These are phyloP conservation scores for Saccopteryx bilineata DNA, from an alignment of 2,113 vertebrate species.

Conservation along the genomic window DNA sequence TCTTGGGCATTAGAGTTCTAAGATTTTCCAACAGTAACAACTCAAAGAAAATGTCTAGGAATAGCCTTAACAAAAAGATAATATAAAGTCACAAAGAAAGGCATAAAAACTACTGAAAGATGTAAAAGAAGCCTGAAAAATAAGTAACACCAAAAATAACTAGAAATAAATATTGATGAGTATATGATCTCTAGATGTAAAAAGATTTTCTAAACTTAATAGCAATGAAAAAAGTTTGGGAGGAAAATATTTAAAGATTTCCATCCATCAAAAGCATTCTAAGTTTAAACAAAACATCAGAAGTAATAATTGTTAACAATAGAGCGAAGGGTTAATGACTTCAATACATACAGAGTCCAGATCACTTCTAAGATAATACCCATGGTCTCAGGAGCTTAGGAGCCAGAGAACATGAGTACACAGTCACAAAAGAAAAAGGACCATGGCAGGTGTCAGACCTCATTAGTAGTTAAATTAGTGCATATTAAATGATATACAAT, in stretches of 20 bases:
- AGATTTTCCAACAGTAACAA: neutral
- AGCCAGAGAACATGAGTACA: neutral
- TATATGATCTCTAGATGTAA: neutral
- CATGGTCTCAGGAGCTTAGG: neutral
- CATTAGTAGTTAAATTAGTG: neutral
- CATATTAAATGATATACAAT: neutral
- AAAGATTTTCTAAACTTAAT: neutral
- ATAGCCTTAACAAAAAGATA: conserved; percentile 9
- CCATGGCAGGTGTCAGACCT: neutral
- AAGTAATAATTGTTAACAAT: neutral
- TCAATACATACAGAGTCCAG: neutral
- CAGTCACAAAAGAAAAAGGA: neutral
- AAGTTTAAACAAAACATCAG: conserved; percentile 43
- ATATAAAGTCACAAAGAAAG: neutral
- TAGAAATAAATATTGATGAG: neutral
- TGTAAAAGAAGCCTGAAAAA: neutral
- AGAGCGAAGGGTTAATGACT: neutral
- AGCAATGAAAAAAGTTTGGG: neutral
- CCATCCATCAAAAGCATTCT: neutral
- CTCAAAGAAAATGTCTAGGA: neutral
- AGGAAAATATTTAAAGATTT: conserved; percentile 44
- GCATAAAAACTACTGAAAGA: neutral
- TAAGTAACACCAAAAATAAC: neutral
- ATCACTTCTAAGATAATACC: neutral
- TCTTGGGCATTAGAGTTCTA: neutral